These are phyloP conservation scores for Discoglossus pictus DNA, from an alignment of 2,797 vertebrate genomes.

Conservation along the genomic window DNA sequence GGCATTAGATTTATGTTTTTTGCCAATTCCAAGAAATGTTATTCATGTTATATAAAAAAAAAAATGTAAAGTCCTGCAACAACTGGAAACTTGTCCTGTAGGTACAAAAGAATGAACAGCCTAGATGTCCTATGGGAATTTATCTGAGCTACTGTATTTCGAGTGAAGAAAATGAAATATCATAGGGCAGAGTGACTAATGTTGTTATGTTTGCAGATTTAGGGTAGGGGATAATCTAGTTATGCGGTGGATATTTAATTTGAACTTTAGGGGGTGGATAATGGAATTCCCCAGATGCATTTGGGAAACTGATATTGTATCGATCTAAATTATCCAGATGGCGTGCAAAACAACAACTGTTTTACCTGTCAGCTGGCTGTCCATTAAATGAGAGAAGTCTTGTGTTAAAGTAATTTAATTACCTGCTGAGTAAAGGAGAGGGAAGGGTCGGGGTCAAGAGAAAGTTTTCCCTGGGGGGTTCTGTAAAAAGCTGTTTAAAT, in stretches of 20 bases:
- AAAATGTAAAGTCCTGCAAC: too few relatives aligned
- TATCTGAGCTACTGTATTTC: slow-evolving; percentile 6
- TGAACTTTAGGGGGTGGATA: background rate
- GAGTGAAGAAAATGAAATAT: slow-evolving; percentile 26
- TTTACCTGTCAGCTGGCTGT: slow-evolving; percentile 47
- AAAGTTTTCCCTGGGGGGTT: slow-evolving; percentile 33
- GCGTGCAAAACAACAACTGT: slow-evolving; percentile 44
- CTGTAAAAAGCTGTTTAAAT: slow-evolving; percentile 39
- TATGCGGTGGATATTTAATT: slow-evolving; percentile 9
- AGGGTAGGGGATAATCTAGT: slow-evolving; percentile 20
- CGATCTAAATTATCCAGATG: slow-evolving; percentile 43
- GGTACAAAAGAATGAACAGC: too few relatives aligned
- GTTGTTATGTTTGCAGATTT: slow-evolving; percentile 27
- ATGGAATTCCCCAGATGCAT: slow-evolving; percentile 28
- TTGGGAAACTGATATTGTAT: slow-evolving; percentile 45
- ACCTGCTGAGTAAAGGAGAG: slow-evolving; percentile 47
- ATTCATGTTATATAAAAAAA: too few relatives aligned
- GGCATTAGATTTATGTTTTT: too few relatives aligned
- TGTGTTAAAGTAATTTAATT: slow-evolving; percentile 46
- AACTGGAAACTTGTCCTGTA: too few relatives aligned
- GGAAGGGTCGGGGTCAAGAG: slow-evolving; percentile 45
- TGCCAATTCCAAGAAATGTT: too few relatives aligned
- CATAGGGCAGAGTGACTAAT: background rate
- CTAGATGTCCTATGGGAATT: too few relatives aligned
- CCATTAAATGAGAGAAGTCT: slow-evolving; percentile 44